These are phyloP conservation scores for Thymelicus acteon DNA, from an alignment of 2,888 invertebrate species.

Conservation along the genomic window DNA sequence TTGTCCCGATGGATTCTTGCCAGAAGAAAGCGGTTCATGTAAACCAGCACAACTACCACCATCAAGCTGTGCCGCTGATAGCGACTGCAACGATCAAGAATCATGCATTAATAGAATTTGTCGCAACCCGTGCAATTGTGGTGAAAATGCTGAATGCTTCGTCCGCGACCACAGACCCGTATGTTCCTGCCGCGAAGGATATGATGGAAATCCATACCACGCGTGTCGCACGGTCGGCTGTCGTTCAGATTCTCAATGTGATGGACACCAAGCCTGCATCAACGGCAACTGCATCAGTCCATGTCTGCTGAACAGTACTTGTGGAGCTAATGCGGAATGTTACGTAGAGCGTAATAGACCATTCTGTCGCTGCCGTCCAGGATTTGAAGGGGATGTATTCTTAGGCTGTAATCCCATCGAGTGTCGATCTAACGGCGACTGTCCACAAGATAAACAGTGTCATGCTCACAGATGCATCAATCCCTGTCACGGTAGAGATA, in stretches of 20 bases:
- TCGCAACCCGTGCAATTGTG: constrained; percentile 94
- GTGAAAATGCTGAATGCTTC: constrained; percentile 92
- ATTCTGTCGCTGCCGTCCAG: constrained; percentile 91
- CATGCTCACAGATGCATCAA: constrained; percentile 93
- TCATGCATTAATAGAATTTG: constrained; percentile 95
- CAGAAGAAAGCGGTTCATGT: constrained; percentile 91
- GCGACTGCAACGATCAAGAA: constrained; percentile 91
- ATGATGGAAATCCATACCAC: constrained; percentile 94
- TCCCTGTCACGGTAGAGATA: constrained; percentile 91
- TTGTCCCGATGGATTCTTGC: constrained; percentile 93
- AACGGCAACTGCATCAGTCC: constrained; percentile 95
- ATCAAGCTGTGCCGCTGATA: constrained; percentile 91
- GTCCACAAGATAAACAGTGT: constrained; percentile 93
- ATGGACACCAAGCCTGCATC: constrained; percentile 92
- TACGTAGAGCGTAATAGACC: constrained; percentile 89
- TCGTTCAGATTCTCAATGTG: constrained; percentile 92
- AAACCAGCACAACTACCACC: constrained; percentile 88
- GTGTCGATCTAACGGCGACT: constrained; percentile 94
- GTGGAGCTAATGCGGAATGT: constrained; percentile 93
- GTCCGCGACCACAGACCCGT: constrained; percentile 93
- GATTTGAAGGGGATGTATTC: constrained; percentile 92
- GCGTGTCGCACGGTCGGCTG: constrained; percentile 93
- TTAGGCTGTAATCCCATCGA: constrained; percentile 91
- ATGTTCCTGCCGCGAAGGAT: constrained; percentile 93
- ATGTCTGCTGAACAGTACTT: constrained; percentile 91